Percentiles rank a stretch among this genome's conserved stretches.
phyloP scores from a whole-genome alignment of 2,113 vertebrate genomes.

The Todiramphus saurophagus region DNA sequence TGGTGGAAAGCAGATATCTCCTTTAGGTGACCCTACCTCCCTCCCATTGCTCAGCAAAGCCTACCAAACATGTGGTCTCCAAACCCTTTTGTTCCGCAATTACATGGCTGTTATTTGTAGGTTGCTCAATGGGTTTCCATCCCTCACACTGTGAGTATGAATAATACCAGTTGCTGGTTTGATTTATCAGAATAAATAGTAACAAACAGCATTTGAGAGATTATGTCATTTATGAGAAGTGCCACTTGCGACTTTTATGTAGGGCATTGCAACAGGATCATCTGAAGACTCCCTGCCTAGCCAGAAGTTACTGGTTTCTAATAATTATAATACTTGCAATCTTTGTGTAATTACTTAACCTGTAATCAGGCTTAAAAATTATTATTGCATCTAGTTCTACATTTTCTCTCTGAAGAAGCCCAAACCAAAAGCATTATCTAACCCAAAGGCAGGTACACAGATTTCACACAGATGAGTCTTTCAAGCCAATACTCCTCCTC shows the following conservation, averaged over 20 bases:
- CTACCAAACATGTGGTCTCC: constrained; percentile 54
- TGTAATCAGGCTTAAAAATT: not conserved
- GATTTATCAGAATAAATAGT: constrained; percentile 54
- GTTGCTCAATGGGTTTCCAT: constrained; percentile 61
- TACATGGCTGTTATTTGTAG: constrained; percentile 58
- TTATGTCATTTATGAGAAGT: constrained; percentile 10
- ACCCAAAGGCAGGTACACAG: not conserved
- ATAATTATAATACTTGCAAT: not conserved
- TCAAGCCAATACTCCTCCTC: not conserved
- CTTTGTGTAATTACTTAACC: not conserved
- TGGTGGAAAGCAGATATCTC: constrained; percentile 79
- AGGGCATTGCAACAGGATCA: not conserved
- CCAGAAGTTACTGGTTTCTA: not conserved
- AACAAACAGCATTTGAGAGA: constrained; percentile 16
- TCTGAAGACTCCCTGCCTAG: not conserved
- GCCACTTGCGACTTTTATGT: not conserved
- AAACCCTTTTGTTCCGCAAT: constrained; percentile 74
- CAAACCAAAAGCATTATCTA: not conserved
- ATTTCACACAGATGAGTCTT: not conserved
- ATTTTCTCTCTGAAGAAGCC: not conserved
- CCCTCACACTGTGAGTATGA: constrained; percentile 21
- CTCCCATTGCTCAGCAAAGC: constrained; percentile 12
- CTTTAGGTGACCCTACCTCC: constrained; percentile 74
- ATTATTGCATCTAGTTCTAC: not conserved
- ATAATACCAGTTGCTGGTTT: constrained; percentile 49